phyloP scores from a whole-genome alignment of 1,140 invertebrate genomes.

The Diorhabda sublineata region DNA sequence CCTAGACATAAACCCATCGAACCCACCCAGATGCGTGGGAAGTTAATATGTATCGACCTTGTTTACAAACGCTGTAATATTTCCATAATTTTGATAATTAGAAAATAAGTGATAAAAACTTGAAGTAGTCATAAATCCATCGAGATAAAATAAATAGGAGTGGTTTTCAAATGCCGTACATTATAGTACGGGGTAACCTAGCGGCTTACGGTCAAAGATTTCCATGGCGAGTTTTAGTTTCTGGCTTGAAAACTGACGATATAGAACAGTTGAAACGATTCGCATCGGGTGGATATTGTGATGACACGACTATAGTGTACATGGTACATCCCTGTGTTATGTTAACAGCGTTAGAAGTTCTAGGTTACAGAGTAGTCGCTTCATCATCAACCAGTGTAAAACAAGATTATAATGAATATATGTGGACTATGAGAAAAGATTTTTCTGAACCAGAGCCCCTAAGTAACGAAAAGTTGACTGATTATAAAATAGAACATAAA shows the following conservation, averaged over 20 bases:
- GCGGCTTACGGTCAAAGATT: slow-evolving; percentile 78
- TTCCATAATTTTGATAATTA: not conserved
- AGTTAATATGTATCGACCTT: not conserved
- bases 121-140: not conserved
- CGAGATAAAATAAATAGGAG: slow-evolving; percentile 6
- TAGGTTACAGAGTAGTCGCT: slow-evolving; percentile 78
- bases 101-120: not conserved
- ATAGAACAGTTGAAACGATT: slow-evolving; percentile 76
- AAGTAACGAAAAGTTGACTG: not conserved
- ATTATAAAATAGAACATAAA: slow-evolving; percentile 11
- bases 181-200: slow-evolving; percentile 80
- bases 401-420: slow-evolving; percentile 83
- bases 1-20: not conserved
- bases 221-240: slow-evolving; percentile 79
- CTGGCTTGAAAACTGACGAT: slow-evolving; percentile 76
- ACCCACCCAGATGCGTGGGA: not conserved
- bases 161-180: slow-evolving; percentile 69
- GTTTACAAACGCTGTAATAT: not conserved
- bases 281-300: slow-evolving; percentile 74
- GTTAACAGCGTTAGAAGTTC: slow-evolving; percentile 76
- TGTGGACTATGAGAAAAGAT: slow-evolving; percentile 89
- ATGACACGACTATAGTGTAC: slow-evolving; percentile 74
- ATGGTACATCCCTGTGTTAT: slow-evolving; percentile 82
- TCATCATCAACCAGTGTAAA: slow-evolving; percentile 79
- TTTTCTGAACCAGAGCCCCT: slow-evolving; percentile 73